Percentiles rank a stretch among this genome's conserved stretches.
Evolutionary conservation across 2,888 invertebrate genomes (phyloP).

Genomic region (Coremacera marginata): DNA sequence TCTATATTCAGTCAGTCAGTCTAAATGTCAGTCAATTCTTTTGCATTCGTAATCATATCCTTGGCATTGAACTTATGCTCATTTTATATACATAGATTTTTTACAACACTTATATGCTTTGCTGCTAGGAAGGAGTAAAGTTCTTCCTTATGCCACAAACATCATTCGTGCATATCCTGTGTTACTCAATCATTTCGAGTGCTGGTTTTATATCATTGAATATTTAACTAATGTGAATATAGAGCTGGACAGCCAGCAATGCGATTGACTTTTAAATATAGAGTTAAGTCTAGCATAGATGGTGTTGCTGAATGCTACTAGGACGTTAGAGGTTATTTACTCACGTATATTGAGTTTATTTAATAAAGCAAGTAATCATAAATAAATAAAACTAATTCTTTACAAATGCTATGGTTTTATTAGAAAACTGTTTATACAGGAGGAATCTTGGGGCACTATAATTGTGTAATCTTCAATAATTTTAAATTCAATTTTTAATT

Average conservation of each 20-base stretch:
- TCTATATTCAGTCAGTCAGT: neutral
- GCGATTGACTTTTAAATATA: neutral
- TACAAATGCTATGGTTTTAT: too few species aligned
- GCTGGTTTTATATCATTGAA: slow-evolving; percentile 32
- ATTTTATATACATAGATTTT: neutral
- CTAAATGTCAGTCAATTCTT: slow-evolving; percentile 24
- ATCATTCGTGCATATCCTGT: slow-evolving; percentile 12
- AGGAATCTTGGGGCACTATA: too few species aligned
- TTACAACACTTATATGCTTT: neutral
- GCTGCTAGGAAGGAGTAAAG: neutral
- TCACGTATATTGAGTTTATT: too few species aligned
- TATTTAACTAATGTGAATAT: slow-evolving; percentile 35
- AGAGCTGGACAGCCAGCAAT: neutral
- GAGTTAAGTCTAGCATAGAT: too few species aligned
- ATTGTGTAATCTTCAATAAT: too few species aligned
- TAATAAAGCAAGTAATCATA: too few species aligned
- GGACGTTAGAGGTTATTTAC: too few species aligned
- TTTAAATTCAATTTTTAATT: too few species aligned
- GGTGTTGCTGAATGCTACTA: too few species aligned
- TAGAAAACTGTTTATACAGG: too few species aligned
- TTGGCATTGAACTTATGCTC: slow-evolving; percentile 29
- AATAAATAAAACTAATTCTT: too few species aligned
- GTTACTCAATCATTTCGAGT: slow-evolving; percentile 38
- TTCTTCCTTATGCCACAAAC: neutral
- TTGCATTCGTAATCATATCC: slow-evolving; percentile 29